phyloP scores from a whole-genome alignment of 2,113 vertebrate genomes.

The Dicerorhinus sumatrensis region DNA sequence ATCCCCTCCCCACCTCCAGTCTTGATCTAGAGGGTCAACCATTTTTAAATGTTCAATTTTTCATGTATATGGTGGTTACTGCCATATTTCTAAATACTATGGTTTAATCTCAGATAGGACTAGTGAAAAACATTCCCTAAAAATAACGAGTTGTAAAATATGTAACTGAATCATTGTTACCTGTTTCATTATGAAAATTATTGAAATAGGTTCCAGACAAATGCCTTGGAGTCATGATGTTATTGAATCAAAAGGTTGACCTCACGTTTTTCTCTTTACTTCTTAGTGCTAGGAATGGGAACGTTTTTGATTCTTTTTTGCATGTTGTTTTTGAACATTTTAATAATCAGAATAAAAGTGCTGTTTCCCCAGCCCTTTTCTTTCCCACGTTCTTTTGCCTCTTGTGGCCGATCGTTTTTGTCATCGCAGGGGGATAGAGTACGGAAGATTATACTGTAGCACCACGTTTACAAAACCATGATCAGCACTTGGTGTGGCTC shows the following conservation, averaged over 20 bases:
- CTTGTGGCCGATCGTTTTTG: neutral
- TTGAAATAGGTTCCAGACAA: neutral
- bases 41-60: neutral
- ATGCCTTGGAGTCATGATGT: neutral
- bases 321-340: neutral
- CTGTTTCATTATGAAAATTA: conserved; percentile 34
- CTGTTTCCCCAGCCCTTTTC: neutral
- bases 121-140: neutral
- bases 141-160: neutral
- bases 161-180: neutral
- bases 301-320: neutral
- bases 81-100: neutral
- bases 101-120: neutral
- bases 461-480: neutral
- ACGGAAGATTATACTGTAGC: neutral
- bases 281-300: neutral
- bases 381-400: neutral
- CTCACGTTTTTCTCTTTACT: neutral
- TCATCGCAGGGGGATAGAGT: neutral
- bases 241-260: neutral
- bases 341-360: neutral
- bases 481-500: neutral
- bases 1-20: neutral
- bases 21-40: neutral
- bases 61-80: neutral